phyloP scores from a whole-genome alignment of 2,888 invertebrate species.

The Nomada fucata region DNA sequence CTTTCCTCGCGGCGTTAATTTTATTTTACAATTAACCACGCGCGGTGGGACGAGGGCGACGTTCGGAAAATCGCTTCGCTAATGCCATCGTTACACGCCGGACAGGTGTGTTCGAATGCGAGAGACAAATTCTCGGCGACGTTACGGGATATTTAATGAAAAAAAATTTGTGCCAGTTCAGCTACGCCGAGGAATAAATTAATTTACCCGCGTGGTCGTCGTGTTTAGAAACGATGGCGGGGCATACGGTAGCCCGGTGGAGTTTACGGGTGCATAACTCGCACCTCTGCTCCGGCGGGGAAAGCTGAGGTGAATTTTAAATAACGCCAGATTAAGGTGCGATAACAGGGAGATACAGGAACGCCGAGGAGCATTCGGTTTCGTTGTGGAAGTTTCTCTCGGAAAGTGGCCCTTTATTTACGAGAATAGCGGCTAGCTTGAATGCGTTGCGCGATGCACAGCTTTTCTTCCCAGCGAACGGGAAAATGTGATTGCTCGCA shows the following conservation, averaged over 20 bases:
- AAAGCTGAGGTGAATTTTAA: conserved; percentile 10
- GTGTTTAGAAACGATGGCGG: background rate
- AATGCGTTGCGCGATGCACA: background rate
- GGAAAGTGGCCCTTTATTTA: background rate
- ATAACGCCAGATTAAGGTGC: conserved; percentile 5
- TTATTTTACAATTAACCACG: conserved; percentile 16
- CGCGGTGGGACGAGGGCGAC: too few relatives aligned
- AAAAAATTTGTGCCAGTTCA: background rate
- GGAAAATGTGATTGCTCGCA: background rate
- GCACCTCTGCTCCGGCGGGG: too few relatives aligned
- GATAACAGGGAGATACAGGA: background rate
- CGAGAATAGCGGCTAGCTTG: background rate
- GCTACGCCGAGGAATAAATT: background rate
- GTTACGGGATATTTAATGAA: background rate
- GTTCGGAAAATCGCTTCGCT: conserved; percentile 17
- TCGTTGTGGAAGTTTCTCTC: background rate
- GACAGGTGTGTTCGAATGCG: background rate
- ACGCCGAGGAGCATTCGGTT: background rate
- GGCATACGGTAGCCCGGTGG: background rate
- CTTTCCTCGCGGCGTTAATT: background rate
- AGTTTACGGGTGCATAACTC: background rate
- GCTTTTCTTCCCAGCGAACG: background rate
- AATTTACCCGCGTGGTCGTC: background rate
- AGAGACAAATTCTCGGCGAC: background rate
- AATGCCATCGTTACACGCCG: background rate